Base-by-base conservation (phyloP, 2,888 invertebrate genomes). In the Himalopsyche anomala region DNA sequence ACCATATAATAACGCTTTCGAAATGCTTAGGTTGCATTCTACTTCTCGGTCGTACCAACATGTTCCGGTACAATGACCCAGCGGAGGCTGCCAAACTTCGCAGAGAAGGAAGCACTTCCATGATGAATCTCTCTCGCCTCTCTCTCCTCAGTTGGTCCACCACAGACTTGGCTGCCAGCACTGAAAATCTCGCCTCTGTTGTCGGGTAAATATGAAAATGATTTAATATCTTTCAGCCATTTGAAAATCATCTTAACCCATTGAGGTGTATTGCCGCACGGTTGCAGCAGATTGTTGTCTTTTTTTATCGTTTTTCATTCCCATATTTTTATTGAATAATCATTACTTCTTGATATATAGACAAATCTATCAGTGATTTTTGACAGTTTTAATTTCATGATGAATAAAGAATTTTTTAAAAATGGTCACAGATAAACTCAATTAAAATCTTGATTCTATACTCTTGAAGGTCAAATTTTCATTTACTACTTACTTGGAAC, bases 51-150 rank as follows among this genome's bases (percentile, higher is more conserved):
- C 94, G 96, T 86, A 96, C 96, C 81, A 96, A 96, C 91, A 96
- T 96, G 94, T 96, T 96, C 91, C 96, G 98, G 69, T 98, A 97
- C 92, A 98, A 97, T 92, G 97, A 98, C 93, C 98, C 98, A 15
- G 96, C 95, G 0, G 97, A 97, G 90, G 97, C 97, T 2, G 97
- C 97, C 56, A 96, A 96, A 91, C 92, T 97, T 89, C 94, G 97
- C 42, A 96, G 95, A 90, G 96, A 96, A 90, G 95, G 95, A 87
- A 94, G 94, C 89, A 95, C 95, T 36, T 95, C 95, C 83, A 93
- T 94, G 89, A 93, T 95, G 91, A 97, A 96, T 92, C 94, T 97
- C 89, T 97, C 97, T 19, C 94, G 97, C 3, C 93, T 97, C 84
- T 97, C 97, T 36, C 93, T 98, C 89, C 94, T 97, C 80, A 96